These are phyloP conservation scores for Albula goreensis DNA, from an alignment of 2,113 vertebrate species.

Conservation along the genomic window DNA sequence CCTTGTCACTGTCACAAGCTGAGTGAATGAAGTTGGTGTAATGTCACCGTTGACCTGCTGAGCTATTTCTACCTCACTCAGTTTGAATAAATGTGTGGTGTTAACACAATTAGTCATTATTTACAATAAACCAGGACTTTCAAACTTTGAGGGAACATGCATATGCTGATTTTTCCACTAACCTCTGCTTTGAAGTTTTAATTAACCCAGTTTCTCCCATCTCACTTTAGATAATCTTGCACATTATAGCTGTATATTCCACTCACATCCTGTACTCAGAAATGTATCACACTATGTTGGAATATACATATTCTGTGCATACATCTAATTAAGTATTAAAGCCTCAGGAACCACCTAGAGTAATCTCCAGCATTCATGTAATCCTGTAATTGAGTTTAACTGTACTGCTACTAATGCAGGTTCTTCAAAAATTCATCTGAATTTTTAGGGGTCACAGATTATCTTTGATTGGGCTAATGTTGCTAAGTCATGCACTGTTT, in stretches of 20 bases:
- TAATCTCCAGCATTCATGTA: neutral
- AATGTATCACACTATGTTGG: neutral
- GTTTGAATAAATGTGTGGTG: too few relatives aligned
- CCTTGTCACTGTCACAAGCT: too few relatives aligned
- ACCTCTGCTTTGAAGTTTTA: neutral
- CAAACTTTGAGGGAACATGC: neutral
- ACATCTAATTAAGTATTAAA: neutral
- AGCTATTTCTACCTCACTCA: too few relatives aligned
- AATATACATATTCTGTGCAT: neutral
- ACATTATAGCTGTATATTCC: neutral
- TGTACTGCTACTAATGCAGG: neutral
- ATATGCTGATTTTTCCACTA: neutral
- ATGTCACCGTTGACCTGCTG: too few relatives aligned
- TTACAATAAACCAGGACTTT: neutral
- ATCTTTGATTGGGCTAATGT: neutral
- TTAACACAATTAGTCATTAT: too few relatives aligned
- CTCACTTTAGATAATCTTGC: neutral
- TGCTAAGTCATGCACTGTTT: neutral
- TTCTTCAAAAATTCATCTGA: neutral
- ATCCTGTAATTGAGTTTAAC: neutral
- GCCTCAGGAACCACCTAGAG: neutral
- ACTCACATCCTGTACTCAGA: neutral
- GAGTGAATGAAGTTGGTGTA: too few relatives aligned
- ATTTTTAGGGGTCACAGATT: neutral
- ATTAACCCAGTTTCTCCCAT: neutral